phyloP scores from a whole-genome alignment of 2,113 vertebrate species.

The Indicator maculatus region DNA sequence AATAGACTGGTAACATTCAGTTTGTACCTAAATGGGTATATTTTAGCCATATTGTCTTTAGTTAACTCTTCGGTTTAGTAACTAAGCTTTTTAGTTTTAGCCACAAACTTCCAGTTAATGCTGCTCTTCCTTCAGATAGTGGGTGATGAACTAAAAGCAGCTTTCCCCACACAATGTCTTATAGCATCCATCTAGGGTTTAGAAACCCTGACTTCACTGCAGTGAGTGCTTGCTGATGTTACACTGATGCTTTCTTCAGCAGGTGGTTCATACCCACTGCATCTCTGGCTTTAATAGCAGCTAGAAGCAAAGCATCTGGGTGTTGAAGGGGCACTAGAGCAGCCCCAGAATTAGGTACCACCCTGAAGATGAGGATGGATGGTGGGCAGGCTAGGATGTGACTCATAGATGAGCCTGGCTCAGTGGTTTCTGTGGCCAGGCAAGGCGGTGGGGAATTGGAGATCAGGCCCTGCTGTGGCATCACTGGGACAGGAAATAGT shows the following conservation, averaged over 20 bases:
- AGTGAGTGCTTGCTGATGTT: neutral
- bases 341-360: too few relatives aligned
- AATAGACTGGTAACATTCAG: neutral
- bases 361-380: too few relatives aligned
- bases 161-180: neutral
- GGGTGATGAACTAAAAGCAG: neutral
- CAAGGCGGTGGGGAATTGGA: neutral
- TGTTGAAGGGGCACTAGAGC: neutral
- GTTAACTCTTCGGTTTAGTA: neutral
- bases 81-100: neutral
- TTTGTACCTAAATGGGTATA: neutral
- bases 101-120: neutral
- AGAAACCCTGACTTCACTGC: neutral
- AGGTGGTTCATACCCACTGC: fast-evolving
- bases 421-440: too few relatives aligned
- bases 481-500: fast-evolving
- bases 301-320: neutral
- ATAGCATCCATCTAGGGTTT: neutral
- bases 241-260: neutral
- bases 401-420: too few relatives aligned
- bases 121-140: neutral
- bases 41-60: neutral
- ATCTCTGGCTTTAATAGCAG: neutral
- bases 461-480: fast-evolving
- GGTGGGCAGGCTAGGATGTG: neutral